phyloP scores from a whole-genome alignment of 2,888 invertebrate species.

The Pristionchus fissidentatus region DNA sequence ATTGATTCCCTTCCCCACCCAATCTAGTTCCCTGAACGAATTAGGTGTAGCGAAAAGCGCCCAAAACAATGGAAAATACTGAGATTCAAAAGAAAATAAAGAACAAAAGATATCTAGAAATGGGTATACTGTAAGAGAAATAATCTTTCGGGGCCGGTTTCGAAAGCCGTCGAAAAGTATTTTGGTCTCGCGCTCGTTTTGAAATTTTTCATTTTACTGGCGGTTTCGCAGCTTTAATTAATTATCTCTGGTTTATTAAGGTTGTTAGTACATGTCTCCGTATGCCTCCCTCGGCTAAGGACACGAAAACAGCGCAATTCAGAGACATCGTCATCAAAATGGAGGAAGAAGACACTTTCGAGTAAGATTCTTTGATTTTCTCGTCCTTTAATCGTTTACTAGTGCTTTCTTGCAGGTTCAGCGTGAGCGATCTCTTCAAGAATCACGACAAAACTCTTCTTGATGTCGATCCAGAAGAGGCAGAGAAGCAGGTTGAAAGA shows the following conservation, averaged over 20 bases:
- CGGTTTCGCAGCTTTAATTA: not conserved
- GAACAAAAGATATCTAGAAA: not conserved
- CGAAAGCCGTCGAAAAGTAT: not conserved
- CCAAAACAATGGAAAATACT: too few relatives aligned
- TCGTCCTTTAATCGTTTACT: not conserved
- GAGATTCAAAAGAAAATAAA: not conserved
- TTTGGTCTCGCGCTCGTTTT: too few relatives aligned
- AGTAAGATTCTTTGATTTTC: not conserved
- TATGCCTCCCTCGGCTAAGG: not conserved
- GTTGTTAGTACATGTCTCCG: not conserved
- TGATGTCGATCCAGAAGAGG: not conserved
- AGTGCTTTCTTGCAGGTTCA: not conserved
- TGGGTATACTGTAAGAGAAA: conserved; percentile 9
- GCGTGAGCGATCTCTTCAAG: not conserved
- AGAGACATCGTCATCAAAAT: not conserved
- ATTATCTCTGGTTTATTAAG: not conserved
- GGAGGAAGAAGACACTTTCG: conserved; percentile 35
- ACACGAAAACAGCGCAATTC: not conserved
- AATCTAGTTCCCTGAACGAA: too few relatives aligned
- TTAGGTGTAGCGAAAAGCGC: too few relatives aligned
- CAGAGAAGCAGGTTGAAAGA: not conserved
- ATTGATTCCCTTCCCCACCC: too few relatives aligned
- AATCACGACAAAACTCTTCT: conserved; percentile 31
- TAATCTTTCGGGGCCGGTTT: not conserved
- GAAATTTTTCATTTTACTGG: not conserved